These are phyloP conservation scores for Glomeris maerens DNA, from an alignment of 1,140 invertebrate species.

Conservation along the genomic window DNA sequence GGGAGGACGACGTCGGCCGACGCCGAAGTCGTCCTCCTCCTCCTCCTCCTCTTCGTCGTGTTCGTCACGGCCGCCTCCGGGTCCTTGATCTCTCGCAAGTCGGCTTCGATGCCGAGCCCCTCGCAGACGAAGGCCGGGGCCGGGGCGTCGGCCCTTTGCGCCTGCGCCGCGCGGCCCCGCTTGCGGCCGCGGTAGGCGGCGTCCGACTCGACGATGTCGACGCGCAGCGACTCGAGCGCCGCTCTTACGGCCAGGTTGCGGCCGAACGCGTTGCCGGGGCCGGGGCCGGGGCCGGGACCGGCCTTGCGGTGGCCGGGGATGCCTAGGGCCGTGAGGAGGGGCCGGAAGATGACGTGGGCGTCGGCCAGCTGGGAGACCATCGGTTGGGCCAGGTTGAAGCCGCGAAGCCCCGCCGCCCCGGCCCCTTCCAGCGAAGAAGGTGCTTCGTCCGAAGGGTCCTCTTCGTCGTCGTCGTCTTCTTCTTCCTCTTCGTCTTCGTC, in stretches of 20 bases:
- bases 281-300: slow-evolving; percentile 21
- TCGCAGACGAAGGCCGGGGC: slow-evolving; percentile 84
- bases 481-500: too few relatives aligned
- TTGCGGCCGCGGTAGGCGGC: slow-evolving; percentile 29
- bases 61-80: slow-evolving; percentile 65
- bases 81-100: slow-evolving; percentile 75
- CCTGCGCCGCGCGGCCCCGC: slow-evolving; percentile 15
- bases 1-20: too few relatives aligned
- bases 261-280: slow-evolving; percentile 64
- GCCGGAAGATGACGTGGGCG: slow-evolving; percentile 84
- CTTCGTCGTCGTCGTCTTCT: too few relatives aligned
- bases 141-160: slow-evolving; percentile 35
- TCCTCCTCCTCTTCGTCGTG: too few relatives aligned
- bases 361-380: slow-evolving; percentile 62
- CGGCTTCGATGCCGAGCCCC: slow-evolving; percentile 71
- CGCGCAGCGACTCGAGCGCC: slow-evolving; percentile 68
- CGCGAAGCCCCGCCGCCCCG: slow-evolving; percentile 26
- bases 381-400: too few relatives aligned
- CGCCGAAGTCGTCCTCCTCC: too few relatives aligned
- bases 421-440: too few relatives aligned
- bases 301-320: slow-evolving; percentile 66
- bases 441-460: too few relatives aligned
- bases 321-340: slow-evolving; percentile 62
- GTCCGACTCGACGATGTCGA: slow-evolving; percentile 76
- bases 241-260: slow-evolving; percentile 78